phyloP scores from a whole-genome alignment of 1,140 invertebrate species.

The Drosophila rhopaloa region DNA sequence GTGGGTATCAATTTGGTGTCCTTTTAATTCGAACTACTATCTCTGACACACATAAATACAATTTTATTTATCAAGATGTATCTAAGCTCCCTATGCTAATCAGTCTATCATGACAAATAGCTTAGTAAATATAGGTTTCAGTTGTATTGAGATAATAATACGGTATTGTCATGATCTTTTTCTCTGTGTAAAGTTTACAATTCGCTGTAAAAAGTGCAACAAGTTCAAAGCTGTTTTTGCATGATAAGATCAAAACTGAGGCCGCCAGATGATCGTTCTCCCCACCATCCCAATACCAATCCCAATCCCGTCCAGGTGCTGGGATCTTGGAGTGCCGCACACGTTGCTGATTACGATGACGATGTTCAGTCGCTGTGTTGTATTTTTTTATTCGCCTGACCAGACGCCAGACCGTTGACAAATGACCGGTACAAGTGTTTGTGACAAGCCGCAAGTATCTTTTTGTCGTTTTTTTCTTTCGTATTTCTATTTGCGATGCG shows the following conservation, averaged over 20 bases:
- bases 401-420: slow-evolving; percentile 67
- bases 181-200: slow-evolving; percentile 20
- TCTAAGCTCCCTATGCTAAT: no score
- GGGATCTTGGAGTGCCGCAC: slow-evolving; percentile 65
- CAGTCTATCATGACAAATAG: not conserved
- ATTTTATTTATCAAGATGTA: not conserved
- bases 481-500: slow-evolving; percentile 58
- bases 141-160: not conserved
- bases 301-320: slow-evolving; percentile 47
- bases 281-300: not conserved
- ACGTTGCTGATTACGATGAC: slow-evolving; percentile 81
- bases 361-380: slow-evolving; percentile 50
- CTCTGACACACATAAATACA: no score
- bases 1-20: no score
- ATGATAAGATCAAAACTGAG: slow-evolving; percentile 63
- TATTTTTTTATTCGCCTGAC: slow-evolving; percentile 23
- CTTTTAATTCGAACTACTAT: no score
- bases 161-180: slow-evolving; percentile 5
- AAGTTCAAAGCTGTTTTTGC: slow-evolving; percentile 37
- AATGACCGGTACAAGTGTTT: slow-evolving; percentile 80
- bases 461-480: slow-evolving; percentile 51
- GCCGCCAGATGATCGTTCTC: slow-evolving; percentile 40
- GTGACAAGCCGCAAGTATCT: slow-evolving; percentile 78
- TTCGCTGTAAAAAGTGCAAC: slow-evolving; percentile 45
- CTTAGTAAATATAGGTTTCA: not conserved